phyloP scores from a whole-genome alignment of 1,140 invertebrate genomes.

The Brachionus sp. region DNA sequence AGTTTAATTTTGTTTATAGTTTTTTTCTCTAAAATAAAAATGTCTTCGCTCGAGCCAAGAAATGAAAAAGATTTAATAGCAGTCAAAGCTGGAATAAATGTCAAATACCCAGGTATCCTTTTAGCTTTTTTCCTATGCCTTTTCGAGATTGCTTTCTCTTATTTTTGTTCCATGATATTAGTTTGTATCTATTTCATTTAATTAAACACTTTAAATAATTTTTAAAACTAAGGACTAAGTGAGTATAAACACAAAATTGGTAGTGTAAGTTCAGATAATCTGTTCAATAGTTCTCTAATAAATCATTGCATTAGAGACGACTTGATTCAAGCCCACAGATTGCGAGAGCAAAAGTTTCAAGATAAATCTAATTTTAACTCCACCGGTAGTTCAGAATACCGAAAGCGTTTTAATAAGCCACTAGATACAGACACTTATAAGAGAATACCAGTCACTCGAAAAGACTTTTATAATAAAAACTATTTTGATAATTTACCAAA shows the following conservation, averaged over 20 bases:
- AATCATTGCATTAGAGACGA: constrained; percentile 33
- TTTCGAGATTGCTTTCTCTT: constrained; percentile 20
- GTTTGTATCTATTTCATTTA: not conserved
- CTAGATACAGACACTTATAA: not conserved
- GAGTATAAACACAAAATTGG: constrained; percentile 25
- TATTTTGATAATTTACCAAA: constrained; percentile 28
- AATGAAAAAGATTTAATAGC: not conserved
- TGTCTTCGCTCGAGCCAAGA: constrained; percentile 12
- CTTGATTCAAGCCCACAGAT: not conserved
- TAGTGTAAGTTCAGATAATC: not conserved
- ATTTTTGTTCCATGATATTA: not conserved
- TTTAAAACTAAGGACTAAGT: constrained; percentile 19
- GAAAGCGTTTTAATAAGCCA: not conserved
- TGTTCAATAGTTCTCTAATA: not conserved
- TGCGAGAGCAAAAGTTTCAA: not conserved
- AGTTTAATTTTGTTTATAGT: not conserved
- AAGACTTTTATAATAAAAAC: not conserved
- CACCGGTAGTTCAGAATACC: not conserved
- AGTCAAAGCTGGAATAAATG: constrained; percentile 20
- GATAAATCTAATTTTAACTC: not conserved
- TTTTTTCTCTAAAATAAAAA: not conserved
- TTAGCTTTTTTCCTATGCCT: not conserved
- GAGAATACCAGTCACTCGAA: constrained; percentile 25
- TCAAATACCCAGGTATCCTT: constrained; percentile 32
- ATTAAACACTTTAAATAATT: constrained; percentile 9